Conservation (phyloP, 2,888 invertebrate genomes). For the Bugula neritina region DNA sequence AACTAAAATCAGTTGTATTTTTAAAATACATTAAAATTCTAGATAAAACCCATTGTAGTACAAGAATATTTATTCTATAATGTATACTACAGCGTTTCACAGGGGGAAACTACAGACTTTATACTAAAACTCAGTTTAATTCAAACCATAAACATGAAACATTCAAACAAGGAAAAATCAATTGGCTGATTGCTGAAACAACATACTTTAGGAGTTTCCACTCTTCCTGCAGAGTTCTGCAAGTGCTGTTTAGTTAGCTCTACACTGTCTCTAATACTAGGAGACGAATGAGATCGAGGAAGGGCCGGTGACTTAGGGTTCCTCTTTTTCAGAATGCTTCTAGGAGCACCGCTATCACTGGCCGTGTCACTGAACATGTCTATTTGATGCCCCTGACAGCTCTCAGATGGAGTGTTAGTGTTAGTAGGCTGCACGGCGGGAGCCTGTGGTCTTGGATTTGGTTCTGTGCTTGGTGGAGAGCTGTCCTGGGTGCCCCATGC, state of each 20-base stretch:
- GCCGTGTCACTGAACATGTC: slow-evolving; percentile 4
- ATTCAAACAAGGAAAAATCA: too few relatives aligned
- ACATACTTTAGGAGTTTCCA: not conserved
- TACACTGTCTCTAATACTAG: slow-evolving; percentile 25
- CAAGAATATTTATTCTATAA: too few relatives aligned
- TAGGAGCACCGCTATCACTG: slow-evolving; percentile 11
- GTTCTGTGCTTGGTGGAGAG: not conserved
- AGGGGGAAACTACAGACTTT: too few relatives aligned
- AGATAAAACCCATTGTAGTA: too few relatives aligned
- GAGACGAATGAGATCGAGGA: slow-evolving; percentile 17
- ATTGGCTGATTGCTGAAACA: too few relatives aligned
- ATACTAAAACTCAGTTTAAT: too few relatives aligned
- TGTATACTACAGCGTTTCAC: too few relatives aligned
- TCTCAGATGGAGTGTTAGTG: not conserved
- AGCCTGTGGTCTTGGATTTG: slow-evolving; percentile 4
- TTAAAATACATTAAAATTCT: too few relatives aligned
- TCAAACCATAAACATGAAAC: too few relatives aligned
- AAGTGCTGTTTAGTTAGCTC: slow-evolving; percentile 22
- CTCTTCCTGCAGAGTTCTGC: not conserved
- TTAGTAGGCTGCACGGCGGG: not conserved
- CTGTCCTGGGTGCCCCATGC: not conserved
- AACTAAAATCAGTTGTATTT: too few relatives aligned
- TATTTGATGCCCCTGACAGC: not conserved
- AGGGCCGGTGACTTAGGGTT: not conserved
- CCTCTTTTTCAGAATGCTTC: slow-evolving; percentile 15